Evolutionary conservation across 2,797 vertebrate species (phyloP).

Genomic region (Alauda arvensis): DNA sequence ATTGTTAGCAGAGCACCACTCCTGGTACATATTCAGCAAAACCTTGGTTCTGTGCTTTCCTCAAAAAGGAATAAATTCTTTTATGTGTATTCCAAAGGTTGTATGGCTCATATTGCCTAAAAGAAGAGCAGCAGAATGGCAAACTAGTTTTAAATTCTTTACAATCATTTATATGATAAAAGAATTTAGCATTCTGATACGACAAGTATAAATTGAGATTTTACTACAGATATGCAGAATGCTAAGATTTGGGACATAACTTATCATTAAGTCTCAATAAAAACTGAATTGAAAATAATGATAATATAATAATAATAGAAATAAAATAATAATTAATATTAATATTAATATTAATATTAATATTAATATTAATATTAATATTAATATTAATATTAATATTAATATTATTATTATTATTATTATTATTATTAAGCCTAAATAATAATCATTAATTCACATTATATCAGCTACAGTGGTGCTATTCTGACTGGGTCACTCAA

Average conservation of each 20-base stretch:
- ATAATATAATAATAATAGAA: no score
- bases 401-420: neutral
- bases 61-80: neutral
- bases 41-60: neutral
- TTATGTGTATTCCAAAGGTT: neutral
- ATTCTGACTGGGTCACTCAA: neutral
- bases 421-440: neutral
- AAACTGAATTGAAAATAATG: neutral
- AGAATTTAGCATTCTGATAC: neutral
- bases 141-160: neutral
- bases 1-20: neutral
- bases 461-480: neutral
- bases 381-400: neutral
- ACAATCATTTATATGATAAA: neutral
- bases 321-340: no score
- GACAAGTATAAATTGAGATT: neutral
- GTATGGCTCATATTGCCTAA: neutral
- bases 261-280: neutral
- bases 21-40: neutral
- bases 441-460: neutral
- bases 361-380: neutral
- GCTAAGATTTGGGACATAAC: neutral
- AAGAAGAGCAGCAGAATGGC: neutral
- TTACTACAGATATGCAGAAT: neutral
- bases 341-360: neutral